Evolutionary conservation across 1,140 invertebrate genomes (phyloP).

Genomic region (Orchesella cincta): DNA sequence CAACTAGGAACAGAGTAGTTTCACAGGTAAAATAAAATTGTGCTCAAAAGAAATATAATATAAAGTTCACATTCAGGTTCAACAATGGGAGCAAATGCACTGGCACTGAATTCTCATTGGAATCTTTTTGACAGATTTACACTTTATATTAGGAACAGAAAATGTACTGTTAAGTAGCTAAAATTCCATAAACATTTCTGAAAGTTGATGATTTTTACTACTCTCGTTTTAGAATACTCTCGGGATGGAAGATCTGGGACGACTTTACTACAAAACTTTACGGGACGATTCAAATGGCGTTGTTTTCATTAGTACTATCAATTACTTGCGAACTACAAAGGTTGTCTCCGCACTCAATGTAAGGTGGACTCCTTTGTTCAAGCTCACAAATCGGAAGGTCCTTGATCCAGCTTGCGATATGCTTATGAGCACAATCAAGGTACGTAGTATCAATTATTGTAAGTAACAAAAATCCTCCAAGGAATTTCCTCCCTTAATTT

Average conservation of each 20-base stretch:
- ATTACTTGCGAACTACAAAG: conserved; percentile 80
- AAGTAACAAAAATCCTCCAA: not conserved
- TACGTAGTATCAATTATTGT: conserved; percentile 50
- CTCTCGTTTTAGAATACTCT: conserved; percentile 76
- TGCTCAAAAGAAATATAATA: too few relatives aligned
- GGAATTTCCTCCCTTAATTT: not conserved
- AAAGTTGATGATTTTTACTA: too few relatives aligned
- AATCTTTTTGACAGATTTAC: too few relatives aligned
- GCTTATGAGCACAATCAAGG: conserved; percentile 77
- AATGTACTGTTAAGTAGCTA: too few relatives aligned
- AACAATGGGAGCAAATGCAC: too few relatives aligned
- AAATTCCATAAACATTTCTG: too few relatives aligned
- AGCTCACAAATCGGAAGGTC: conserved; percentile 61
- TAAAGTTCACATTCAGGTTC: too few relatives aligned
- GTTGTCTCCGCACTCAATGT: conserved; percentile 77
- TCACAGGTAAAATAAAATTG: too few relatives aligned
- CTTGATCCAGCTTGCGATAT: conserved; percentile 73
- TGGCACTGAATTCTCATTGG: too few relatives aligned
- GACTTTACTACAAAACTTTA: conserved; percentile 87
- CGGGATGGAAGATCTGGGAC: conserved; percentile 86
- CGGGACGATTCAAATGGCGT: conserved; percentile 83
- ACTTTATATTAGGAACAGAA: too few relatives aligned
- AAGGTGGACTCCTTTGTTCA: conserved; percentile 81
- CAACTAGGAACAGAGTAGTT: too few relatives aligned
- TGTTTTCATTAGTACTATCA: conserved; percentile 77